Evolutionary conservation across 30 jellyfish, hydroid and myxozoan species (phyloP), one percentile per base, ranked within the genome.

Genomic region (Hydra vulgaris): DNA sequence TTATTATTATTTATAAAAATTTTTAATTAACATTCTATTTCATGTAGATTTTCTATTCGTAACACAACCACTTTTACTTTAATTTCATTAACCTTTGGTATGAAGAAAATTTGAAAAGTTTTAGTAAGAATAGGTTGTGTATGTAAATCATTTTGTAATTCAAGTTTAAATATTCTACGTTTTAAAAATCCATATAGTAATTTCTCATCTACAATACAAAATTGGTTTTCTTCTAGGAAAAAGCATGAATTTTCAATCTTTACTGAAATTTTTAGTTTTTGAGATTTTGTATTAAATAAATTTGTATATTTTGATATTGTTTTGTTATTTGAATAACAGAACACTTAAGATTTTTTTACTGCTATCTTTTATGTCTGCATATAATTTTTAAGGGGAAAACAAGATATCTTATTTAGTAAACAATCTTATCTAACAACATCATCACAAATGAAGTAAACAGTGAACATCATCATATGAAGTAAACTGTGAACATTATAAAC

Each of bases 401-500:
- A 70, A 21, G 86, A 79, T 20, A 79, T 67, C 17, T 67, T 67
- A 23, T 79, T 67, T 55, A 79, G 70, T 18, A 81, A 79, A 24
- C 79, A 21, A 40, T 55, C 66, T 22, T 53, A 79, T 53, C 73
- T 71, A 22, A 73, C n/a, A 74, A 40, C 78, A 82, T 74, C 85
- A n/a, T 73, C 79, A 56, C 40, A 73, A 8, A 81, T n/a, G n/a
- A n/a, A n/a, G n/a, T n/a, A n/a, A n/a, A n/a, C n/a, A n/a, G n/a
- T n/a, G n/a, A n/a, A n/a, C n/a, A n/a, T n/a, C n/a, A n/a, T n/a
- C n/a, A n/a, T 27, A 54, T 81, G 85, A 25, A 82, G 53, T 17
- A 72, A 55, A 53, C 73, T 15, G 71, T 73, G 89, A 17, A 82
- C 84, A 74, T 82, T 82, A 68, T 82, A 82, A 24, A 74, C 84